Conservation (phyloP, 2,888 invertebrate species). For the Perdita meconis region DNA sequence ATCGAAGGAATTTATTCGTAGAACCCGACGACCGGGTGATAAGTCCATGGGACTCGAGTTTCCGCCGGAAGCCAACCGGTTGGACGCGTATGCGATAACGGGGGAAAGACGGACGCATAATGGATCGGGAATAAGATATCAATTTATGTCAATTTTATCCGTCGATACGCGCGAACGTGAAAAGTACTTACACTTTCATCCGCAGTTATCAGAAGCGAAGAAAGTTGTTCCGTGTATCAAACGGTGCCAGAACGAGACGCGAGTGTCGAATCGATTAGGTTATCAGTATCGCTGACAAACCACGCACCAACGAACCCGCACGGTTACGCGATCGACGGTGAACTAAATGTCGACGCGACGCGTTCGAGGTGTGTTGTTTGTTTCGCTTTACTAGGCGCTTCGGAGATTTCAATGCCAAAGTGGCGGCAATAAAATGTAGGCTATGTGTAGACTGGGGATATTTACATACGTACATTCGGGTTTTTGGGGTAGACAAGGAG, state of each 20-base stretch:
- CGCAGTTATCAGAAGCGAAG: neutral
- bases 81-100: conserved; percentile 5
- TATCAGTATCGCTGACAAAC: neutral
- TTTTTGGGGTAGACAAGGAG: no score
- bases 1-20: neutral
- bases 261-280: neutral
- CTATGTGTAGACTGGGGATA: no score
- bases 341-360: neutral
- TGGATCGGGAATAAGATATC: neutral
- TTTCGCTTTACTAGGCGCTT: no score
- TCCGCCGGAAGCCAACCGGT: conserved; percentile 55
- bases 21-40: neutral
- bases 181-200: conserved; percentile 21
- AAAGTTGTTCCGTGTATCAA: conserved; percentile 2
- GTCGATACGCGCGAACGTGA: neutral
- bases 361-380: no score
- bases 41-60: conserved; percentile 22
- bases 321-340: neutral
- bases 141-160: conserved; percentile 22
- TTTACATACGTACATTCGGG: no score
- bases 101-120: neutral
- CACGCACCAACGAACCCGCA: neutral
- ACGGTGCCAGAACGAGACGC: neutral
- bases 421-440: no score
- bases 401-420: no score